Percentiles rank a stretch among this genome's conserved stretches.
Conservation (phyloP, 2,888 invertebrate species). For the Pilophorus perplexus region DNA sequence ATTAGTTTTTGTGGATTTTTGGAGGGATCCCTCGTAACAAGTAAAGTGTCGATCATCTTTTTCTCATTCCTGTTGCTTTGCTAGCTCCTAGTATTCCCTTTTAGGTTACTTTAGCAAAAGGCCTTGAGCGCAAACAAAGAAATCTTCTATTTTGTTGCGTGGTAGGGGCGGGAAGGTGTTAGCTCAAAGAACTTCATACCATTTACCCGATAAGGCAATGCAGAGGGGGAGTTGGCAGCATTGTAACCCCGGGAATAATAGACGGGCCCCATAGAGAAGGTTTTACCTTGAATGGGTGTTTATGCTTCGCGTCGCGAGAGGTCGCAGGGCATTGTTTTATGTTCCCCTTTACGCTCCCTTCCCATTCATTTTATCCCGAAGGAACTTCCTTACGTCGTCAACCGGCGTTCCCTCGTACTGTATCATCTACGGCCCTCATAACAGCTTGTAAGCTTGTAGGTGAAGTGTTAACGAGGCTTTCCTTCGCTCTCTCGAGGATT, state of each 20-base stretch:
- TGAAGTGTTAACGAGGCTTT: no score
- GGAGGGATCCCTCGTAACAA: neutral
- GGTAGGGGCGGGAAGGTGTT: no score
- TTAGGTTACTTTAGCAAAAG: slow-evolving; percentile 13
- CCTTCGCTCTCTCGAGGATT: no score
- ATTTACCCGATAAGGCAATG: no score
- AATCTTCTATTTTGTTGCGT: no score
- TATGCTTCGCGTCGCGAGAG: neutral
- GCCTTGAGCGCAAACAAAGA: neutral
- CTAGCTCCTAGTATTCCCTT: slow-evolving; percentile 14
- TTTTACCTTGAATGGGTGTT: neutral
- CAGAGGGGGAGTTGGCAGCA: no score
- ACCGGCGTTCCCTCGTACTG: no score
- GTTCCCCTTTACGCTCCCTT: neutral
- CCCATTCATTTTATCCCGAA: neutral
- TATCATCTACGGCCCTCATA: no score
- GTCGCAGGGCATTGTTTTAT: neutral
- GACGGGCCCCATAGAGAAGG: neutral
- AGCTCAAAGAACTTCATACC: neutral
- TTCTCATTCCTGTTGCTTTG: slow-evolving; percentile 22
- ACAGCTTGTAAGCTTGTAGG: no score
- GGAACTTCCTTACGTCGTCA: neutral
- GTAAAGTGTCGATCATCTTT: neutral
- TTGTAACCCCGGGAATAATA: neutral
- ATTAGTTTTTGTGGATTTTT: neutral